Evolutionary conservation across 2,888 invertebrate species (phyloP).

Genomic region (Fabriciana adippe): DNA sequence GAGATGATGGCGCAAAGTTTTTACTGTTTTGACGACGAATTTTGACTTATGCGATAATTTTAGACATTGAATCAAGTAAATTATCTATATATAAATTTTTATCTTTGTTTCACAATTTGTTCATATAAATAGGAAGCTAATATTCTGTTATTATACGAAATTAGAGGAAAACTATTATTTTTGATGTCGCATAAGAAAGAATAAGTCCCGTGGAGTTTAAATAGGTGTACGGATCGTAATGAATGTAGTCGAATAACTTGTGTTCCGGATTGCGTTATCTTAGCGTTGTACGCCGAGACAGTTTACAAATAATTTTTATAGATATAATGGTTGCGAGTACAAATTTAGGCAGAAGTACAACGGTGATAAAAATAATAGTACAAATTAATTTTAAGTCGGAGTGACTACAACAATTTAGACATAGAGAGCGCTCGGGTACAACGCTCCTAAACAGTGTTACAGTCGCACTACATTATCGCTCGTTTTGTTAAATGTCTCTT

Average conservation of each 20-base stretch:
- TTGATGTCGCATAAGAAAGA: conserved; percentile 1
- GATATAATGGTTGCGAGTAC: conserved; percentile 57
- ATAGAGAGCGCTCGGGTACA: conserved; percentile 69
- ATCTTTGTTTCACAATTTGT: no score
- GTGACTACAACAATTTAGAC: conserved; percentile 53
- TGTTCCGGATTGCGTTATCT: conserved; percentile 66
- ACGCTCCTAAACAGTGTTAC: conserved; percentile 63
- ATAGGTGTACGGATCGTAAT: conserved; percentile 51
- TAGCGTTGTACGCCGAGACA: conserved; percentile 72
- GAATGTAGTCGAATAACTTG: conserved; percentile 76
- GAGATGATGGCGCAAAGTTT: conserved; percentile 55
- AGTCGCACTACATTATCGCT: conserved; percentile 64
- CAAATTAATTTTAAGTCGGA: conserved; percentile 77
- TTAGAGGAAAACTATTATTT: conserved; percentile 1
- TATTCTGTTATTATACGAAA: background rate
- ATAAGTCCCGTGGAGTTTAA: conserved; percentile 49
- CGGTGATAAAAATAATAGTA: conserved; percentile 73
- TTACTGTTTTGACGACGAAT: conserved; percentile 48
- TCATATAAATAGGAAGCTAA: no score
- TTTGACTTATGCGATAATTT: conserved; percentile 19
- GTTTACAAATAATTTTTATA: conserved; percentile 48
- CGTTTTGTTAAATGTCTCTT: conserved; percentile 18
- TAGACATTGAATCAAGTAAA: background rate
- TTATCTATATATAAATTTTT: conserved; percentile 1
- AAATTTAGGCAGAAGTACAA: conserved; percentile 68